These are phyloP conservation scores for Phataginus tetradactyla DNA, from an alignment of 2,797 vertebrate species.

Conservation along the genomic window DNA sequence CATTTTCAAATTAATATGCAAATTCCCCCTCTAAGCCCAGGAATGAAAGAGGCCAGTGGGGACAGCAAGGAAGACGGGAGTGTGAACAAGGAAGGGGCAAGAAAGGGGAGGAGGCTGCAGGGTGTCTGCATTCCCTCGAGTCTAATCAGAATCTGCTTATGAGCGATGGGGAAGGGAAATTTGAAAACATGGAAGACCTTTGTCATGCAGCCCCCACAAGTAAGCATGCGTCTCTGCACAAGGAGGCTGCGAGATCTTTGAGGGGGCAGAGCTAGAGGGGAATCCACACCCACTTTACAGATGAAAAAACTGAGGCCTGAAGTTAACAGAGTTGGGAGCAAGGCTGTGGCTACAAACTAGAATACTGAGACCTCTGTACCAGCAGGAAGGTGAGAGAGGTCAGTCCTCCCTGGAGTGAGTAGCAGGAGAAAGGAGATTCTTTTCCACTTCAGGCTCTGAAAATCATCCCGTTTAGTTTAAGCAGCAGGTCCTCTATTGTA, in stretches of 20 bases:
- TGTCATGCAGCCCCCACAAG: background rate
- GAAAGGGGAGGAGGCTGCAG: background rate
- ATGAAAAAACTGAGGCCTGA: background rate
- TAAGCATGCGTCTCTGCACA: background rate
- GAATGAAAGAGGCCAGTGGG: background rate
- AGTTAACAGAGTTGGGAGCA: background rate
- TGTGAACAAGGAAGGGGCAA: background rate
- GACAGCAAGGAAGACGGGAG: background rate
- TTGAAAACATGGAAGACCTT: background rate
- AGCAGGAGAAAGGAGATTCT: background rate
- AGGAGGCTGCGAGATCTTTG: background rate
- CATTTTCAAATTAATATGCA: conserved; percentile 82
- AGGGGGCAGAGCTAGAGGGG: background rate
- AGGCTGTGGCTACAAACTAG: background rate
- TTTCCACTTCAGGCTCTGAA: background rate
- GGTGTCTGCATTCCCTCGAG: rapidly evolving
- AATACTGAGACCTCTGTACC: background rate
- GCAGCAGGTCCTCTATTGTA: background rate
- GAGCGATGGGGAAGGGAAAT: background rate
- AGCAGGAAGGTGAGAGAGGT: background rate
- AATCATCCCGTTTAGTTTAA: background rate
- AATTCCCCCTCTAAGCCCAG: conserved; percentile 56
- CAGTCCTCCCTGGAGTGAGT: background rate
- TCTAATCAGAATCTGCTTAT: background rate
- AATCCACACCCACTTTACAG: background rate